Evolutionary conservation across 2,797 vertebrate species (phyloP), one percentile per base, ranked within the genome.

Genomic region (Chanos chanos): DNA sequence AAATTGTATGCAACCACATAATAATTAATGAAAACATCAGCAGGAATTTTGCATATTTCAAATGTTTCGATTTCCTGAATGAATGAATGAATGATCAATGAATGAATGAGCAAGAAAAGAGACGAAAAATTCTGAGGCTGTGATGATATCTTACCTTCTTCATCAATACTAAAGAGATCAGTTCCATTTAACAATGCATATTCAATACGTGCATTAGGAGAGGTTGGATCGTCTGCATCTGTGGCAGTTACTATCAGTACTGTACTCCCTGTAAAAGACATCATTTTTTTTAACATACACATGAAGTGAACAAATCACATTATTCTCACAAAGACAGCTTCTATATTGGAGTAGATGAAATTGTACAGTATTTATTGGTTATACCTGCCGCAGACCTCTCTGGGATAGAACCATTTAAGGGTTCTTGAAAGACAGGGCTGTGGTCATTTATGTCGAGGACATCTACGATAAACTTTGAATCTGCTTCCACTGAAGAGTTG

Each of bases 381-480:
- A 5, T 67, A 91, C 89, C 89, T 60, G 28, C 52, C 0, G 0
- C 0, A 7, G 86, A 83, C 41, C 85, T 80, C 51, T 91, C 90
- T 41, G n/a, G 45, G 3, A 90, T 70, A 7, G 77, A 83, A 25
- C 73, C 85, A 4, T 74, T 83, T 36, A 63, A 81, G 0, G 27
- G 8, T 39, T 6, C 25, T 0, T 73, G 27, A 60, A 91, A 91
- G 48, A 81, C 71, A 0, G 90, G 90, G 0, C 0, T 30, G 73
- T 90, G 82, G 73, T 91, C 90, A 7, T 91, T 91, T 65, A 91
- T 73, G 53, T 91, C 90, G 0, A 49, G 76, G 31, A 91, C 83
- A 0, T 81, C 72, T 27, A 91, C 74, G 0, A 28, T 21, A 62
- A 91, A 91, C 0, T 73, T 12, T 22, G 77, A 81, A 1, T 74